A percentile compares a stretch with the other conserved stretches of the same genome.
Conservation (phyloP, 2,888 invertebrate genomes). For the Nymphalis polychloros region DNA sequence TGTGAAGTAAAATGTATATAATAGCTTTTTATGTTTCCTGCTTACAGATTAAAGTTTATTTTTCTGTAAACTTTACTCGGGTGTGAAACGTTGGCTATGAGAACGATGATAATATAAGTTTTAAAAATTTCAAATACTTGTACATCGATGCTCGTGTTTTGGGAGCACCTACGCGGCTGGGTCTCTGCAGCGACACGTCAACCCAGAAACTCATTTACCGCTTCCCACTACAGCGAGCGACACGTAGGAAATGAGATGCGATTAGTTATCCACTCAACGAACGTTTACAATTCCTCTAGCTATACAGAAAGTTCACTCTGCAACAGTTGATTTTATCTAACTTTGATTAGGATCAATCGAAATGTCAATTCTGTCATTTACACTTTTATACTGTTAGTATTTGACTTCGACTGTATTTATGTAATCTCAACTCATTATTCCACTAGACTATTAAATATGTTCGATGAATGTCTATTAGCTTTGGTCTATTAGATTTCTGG, state of each 20-base stretch:
- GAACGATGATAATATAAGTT: not conserved
- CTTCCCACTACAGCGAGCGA: slow-evolving; percentile 65
- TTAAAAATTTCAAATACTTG: not conserved
- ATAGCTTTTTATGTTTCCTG: not conserved
- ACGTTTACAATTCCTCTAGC: slow-evolving; percentile 36
- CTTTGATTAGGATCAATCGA: slow-evolving; percentile 2
- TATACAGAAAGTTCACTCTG: slow-evolving; percentile 8
- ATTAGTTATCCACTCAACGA: slow-evolving; percentile 62
- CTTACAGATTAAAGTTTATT: not conserved
- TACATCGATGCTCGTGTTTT: slow-evolving; percentile 8
- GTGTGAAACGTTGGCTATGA: not conserved
- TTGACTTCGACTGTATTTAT: too few relatives aligned
- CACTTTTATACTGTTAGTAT: not conserved
- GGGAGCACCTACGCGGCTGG: slow-evolving; percentile 54
- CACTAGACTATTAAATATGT: too few relatives aligned
- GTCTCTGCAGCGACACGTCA: slow-evolving; percentile 64
- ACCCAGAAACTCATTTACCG: slow-evolving; percentile 69
- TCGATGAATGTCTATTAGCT: too few relatives aligned
- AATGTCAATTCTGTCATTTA: not conserved
- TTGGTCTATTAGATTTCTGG: too few relatives aligned
- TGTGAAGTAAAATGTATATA: slow-evolving; percentile 28
- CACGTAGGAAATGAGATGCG: slow-evolving; percentile 72
- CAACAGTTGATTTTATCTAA: not conserved
- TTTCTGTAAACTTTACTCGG: not conserved
- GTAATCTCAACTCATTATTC: not conserved